A percentile compares a stretch with the other conserved stretches of the same genome.
phyloP scores from a whole-genome alignment of 2,113 vertebrate species.

The Catagonus wagneri region DNA sequence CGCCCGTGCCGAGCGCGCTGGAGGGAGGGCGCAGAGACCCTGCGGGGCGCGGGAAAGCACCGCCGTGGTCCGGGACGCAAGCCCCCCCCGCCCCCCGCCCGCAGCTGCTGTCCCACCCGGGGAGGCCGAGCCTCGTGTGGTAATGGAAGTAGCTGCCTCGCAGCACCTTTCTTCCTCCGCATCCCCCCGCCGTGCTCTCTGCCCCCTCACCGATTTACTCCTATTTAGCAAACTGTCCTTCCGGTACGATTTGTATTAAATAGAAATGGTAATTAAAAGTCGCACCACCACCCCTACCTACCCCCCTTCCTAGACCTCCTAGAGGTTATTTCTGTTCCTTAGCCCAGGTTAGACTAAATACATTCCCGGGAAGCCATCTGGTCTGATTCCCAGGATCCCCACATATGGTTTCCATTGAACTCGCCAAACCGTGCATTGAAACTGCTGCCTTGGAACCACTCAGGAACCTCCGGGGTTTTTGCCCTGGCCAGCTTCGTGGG shows the following conservation, averaged over 20 bases:
- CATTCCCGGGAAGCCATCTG: constrained; percentile 58
- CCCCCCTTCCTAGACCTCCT: not conserved
- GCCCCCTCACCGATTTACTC: not conserved
- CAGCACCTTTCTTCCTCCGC: too few species aligned
- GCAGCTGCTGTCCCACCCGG: not conserved
- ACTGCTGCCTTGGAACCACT: not conserved
- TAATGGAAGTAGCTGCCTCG: not conserved
- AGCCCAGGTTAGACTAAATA: constrained; percentile 45
- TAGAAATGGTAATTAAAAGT: constrained; percentile 18
- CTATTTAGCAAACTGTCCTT: not conserved
- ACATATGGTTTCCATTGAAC: constrained; percentile 74
- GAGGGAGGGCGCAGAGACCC: not conserved
- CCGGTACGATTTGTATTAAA: not conserved
- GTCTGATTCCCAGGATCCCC: constrained; percentile 49
- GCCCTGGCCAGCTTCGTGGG: not conserved
- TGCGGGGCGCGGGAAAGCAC: not conserved
- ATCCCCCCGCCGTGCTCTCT: rapidly evolving
- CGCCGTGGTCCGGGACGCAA: rapidly evolving
- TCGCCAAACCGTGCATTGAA: constrained; percentile 51
- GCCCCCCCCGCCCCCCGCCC: not conserved
- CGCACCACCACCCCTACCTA: not conserved
- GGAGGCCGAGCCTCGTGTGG: not conserved
- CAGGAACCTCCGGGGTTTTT: not conserved
- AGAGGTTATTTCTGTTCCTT: not conserved
- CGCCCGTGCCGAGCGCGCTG: rapidly evolving